Evolutionary conservation across 53 echinoderm and acorn worm genomes (phyloP).

Genomic region (Pentamera pediparva): DNA sequence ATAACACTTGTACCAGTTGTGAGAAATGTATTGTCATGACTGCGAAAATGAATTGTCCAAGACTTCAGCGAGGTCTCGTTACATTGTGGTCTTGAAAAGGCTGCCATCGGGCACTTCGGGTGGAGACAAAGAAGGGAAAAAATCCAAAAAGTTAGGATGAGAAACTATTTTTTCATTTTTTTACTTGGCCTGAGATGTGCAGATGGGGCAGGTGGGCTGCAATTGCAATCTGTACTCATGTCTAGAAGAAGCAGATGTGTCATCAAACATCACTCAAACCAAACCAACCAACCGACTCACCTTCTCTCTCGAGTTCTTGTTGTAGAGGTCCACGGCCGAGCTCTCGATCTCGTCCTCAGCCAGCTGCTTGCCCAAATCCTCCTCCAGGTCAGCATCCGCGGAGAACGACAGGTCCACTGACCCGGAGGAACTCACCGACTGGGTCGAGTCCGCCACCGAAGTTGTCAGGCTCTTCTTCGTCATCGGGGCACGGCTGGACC

Average conservation of each 20-base stretch:
- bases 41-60: not conserved
- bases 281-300: constrained; percentile 40
- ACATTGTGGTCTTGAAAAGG: too few relatives aligned
- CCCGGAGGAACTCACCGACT: constrained; percentile 51
- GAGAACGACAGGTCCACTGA: constrained; percentile 32
- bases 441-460: constrained; percentile 34
- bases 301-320: constrained; percentile 93
- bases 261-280: not conserved
- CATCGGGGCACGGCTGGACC: not conserved
- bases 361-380: constrained; percentile 7
- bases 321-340: constrained; percentile 93
- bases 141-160: too few relatives aligned
- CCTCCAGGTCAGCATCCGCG: constrained; percentile 14
- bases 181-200: too few relatives aligned
- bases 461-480: constrained; percentile 30
- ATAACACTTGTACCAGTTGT: too few relatives aligned
- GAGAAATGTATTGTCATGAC: too few relatives aligned
- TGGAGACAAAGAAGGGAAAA: too few relatives aligned
- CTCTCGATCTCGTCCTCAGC: constrained; percentile 56
- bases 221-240: not conserved
- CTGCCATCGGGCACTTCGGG: too few relatives aligned
- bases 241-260: not conserved
- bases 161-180: too few relatives aligned
- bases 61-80: too few relatives aligned
- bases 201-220: too few relatives aligned